Base-by-base conservation (phyloP, 2,888 invertebrate genomes). In the Latrodectus elegans region DNA sequence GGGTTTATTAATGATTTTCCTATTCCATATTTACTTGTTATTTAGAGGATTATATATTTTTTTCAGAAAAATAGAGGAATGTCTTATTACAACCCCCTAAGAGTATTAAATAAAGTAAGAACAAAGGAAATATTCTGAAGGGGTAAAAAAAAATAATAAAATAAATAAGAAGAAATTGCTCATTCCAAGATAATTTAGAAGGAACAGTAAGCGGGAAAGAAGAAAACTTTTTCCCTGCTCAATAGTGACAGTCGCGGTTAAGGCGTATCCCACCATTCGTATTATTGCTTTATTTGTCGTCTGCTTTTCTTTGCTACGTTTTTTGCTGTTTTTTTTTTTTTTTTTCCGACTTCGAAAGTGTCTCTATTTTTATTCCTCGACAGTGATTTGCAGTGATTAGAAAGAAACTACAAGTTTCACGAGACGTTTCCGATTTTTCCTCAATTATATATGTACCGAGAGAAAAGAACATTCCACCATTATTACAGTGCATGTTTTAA, bases 1-100 rank as follows among this genome's bases (percentile, higher is more conserved):
- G 81, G 76, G 75, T 82, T 87, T 81, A 87, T 77, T 81, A 87
- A 81, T 81, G 81, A 87, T 77, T 81, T 81, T 67, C 52, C 81
- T 71, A 77, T 81, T 87, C 86, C 76, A 87, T 87, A 87, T 87
- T 87, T 76, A 87, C 81, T 87, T 76, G 86, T 87, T 81, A 87
- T 87, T 87, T 87, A 81, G 86, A 72, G 81, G 81, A 87, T 65
- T 73, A 10, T 49, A 26, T 17, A 8, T 38, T 14, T 38, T 15
- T 26, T 52, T 64, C 55, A 12, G 55, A n/a, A 26, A 68, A 68
- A 79, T 74, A 79, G 26, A 76, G 70, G 72, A 76, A 64, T 84
- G 70, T 73, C 73, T 81, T 74, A 74, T 81, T 74, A 67, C 81
- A 81, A 53, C 15, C 73, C 74, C 67, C 60, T 81, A 81, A 81